Conservation (phyloP, 2,113 vertebrate species). For the Loxodonta africana region DNA sequence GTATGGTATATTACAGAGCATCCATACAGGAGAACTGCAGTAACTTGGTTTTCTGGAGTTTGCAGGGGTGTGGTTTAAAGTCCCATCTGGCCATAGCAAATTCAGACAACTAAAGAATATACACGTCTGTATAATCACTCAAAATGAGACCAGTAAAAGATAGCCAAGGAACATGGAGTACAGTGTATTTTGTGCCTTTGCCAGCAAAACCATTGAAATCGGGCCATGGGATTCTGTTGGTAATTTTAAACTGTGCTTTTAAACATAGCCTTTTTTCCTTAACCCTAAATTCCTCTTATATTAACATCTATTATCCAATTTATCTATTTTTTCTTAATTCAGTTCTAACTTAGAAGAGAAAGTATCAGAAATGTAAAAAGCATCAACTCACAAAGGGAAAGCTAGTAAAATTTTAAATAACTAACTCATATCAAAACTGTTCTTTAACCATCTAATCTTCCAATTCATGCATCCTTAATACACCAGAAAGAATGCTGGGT, state of each 20-base stretch:
- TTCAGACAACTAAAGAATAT: slow-evolving; percentile 40
- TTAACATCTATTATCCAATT: not conserved
- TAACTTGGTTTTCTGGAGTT: not conserved
- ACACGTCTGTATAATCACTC: not conserved
- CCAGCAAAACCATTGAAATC: slow-evolving; percentile 28
- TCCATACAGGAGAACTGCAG: not conserved
- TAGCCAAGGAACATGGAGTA: slow-evolving; percentile 40
- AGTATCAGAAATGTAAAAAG: not conserved
- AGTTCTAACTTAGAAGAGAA: not conserved
- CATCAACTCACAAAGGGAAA: not conserved
- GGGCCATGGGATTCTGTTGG: not conserved
- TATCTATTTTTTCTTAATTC: slow-evolving; percentile 8
- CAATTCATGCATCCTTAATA: not conserved
- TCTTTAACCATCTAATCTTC: not conserved
- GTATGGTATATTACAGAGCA: not conserved
- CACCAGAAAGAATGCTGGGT: not conserved
- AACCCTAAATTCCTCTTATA: not conserved
- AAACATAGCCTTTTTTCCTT: not conserved
- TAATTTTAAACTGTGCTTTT: slow-evolving; percentile 50
- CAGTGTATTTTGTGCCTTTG: not conserved
- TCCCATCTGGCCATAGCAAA: not conserved
- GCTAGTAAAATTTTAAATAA: slow-evolving; percentile 42
- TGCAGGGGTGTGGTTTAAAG: slow-evolving; percentile 19
- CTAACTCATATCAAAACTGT: slow-evolving; percentile 2
- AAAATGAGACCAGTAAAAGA: slow-evolving; percentile 25